Conservation (phyloP, 2,888 invertebrate genomes). For the Trichopoda pennipes region DNA sequence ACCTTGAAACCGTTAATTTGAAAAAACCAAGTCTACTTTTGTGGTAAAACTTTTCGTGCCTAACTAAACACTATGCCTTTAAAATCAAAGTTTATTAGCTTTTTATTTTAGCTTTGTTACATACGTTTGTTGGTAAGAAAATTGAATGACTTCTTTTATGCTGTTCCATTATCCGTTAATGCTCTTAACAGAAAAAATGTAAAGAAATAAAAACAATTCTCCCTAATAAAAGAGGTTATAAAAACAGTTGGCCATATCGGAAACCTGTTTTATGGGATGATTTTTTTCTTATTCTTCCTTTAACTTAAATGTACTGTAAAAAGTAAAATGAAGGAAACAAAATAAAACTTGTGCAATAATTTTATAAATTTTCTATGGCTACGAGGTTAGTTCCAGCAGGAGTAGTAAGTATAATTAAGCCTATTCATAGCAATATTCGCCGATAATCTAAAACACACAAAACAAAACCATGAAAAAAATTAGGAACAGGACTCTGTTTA, state of each 20-base stretch:
- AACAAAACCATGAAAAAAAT: too few species aligned
- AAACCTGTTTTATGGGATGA: constrained; percentile 44
- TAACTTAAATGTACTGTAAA: too few species aligned
- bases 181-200: not conserved
- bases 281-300: constrained; percentile 12
- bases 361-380: not conserved
- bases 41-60: not conserved
- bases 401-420: too few species aligned
- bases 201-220: constrained; percentile 25
- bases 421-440: too few species aligned
- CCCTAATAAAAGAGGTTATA: not conserved
- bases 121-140: constrained; percentile 15
- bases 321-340: not conserved
- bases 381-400: not conserved
- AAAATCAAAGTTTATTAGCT: constrained; percentile 21
- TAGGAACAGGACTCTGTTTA: too few species aligned
- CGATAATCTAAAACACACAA: too few species aligned
- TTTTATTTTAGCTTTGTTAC: not conserved
- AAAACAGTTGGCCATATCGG: constrained; percentile 35
- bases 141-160: constrained; percentile 22
- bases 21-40: too few species aligned
- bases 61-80: constrained; percentile 3
- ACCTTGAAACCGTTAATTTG: too few species aligned
- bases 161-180: not conserved
- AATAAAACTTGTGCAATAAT: not conserved